These are phyloP conservation scores for Hyalella azteca DNA, from an alignment of 2,888 invertebrate genomes.

Conservation along the genomic window DNA sequence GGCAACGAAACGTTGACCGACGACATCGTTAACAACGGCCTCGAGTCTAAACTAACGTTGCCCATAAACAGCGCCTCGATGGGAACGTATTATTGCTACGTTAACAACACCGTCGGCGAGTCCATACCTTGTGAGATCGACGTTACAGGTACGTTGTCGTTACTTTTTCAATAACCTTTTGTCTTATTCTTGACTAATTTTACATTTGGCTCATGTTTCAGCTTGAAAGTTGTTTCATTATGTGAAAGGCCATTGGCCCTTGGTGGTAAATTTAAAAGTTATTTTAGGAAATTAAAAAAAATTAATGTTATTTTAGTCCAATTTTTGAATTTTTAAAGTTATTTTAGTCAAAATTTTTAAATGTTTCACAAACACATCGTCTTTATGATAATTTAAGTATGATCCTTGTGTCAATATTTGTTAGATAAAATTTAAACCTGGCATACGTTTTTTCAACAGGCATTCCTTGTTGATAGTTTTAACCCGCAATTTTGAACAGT, in stretches of 20 bases:
- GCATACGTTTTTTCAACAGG: no score
- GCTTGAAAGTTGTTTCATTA: no score
- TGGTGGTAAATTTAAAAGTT: not conserved
- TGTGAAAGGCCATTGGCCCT: not conserved
- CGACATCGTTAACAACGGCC: slow-evolving; percentile 67
- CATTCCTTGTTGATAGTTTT: no score
- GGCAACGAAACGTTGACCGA: slow-evolving; percentile 81
- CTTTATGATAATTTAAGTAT: no score
- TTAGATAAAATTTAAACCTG: no score
- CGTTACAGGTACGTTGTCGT: slow-evolving; percentile 64
- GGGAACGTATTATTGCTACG: slow-evolving; percentile 82
- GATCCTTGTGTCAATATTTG: no score
- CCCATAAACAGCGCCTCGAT: slow-evolving; percentile 71
- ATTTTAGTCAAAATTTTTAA: no score
- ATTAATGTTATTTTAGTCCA: not conserved
- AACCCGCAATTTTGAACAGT: no score
- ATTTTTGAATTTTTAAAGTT: no score
- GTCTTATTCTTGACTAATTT: not conserved
- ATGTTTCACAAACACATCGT: no score
- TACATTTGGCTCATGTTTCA: not conserved
- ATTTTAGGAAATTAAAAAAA: not conserved
- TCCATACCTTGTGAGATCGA: slow-evolving; percentile 68
- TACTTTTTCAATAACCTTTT: not conserved
- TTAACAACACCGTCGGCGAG: slow-evolving; percentile 81
- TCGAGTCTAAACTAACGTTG: slow-evolving; percentile 71